phyloP scores from a whole-genome alignment of 2,113 vertebrate species.

The Chaetodon auriga region DNA sequence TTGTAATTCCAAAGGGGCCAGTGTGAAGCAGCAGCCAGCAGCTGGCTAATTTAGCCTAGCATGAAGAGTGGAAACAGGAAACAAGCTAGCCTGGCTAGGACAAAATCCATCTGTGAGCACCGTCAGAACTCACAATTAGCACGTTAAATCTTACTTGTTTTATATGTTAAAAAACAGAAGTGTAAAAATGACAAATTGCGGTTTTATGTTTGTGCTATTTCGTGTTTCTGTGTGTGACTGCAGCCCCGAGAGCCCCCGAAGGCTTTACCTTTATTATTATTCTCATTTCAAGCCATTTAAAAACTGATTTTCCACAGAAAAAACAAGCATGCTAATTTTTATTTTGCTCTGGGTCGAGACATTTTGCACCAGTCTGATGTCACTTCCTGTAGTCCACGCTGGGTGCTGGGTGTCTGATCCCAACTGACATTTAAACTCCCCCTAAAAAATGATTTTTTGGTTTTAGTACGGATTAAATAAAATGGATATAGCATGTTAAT shows the following conservation, averaged over 20 bases:
- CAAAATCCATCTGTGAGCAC: neutral
- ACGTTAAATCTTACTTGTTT: neutral
- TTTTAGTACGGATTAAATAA: neutral
- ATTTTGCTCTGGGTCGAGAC: too few species aligned
- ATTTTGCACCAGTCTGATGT: too few species aligned
- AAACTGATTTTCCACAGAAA: too few species aligned
- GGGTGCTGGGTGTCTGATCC: neutral
- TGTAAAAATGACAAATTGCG: neutral
- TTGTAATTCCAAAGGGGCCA: slow-evolving; percentile 13
- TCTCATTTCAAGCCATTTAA: neutral
- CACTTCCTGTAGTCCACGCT: neutral
- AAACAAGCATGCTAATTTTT: too few species aligned
- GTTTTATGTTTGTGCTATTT: too few species aligned
- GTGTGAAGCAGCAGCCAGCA: neutral
- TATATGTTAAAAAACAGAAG: neutral
- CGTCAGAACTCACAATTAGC: neutral
- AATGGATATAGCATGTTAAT: too few species aligned
- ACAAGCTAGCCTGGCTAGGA: neutral
- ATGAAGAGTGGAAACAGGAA: neutral
- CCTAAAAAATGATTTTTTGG: too few species aligned
- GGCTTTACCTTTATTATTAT: neutral
- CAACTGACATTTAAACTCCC: neutral
- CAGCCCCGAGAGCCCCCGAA: too few species aligned
- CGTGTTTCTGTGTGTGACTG: too few species aligned
- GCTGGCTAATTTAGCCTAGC: neutral